Percentiles rank a stretch among this genome's conserved stretches.
Evolutionary conservation across 2,888 invertebrate genomes (phyloP).

Genomic region (Eupithecia tripunctaria): DNA sequence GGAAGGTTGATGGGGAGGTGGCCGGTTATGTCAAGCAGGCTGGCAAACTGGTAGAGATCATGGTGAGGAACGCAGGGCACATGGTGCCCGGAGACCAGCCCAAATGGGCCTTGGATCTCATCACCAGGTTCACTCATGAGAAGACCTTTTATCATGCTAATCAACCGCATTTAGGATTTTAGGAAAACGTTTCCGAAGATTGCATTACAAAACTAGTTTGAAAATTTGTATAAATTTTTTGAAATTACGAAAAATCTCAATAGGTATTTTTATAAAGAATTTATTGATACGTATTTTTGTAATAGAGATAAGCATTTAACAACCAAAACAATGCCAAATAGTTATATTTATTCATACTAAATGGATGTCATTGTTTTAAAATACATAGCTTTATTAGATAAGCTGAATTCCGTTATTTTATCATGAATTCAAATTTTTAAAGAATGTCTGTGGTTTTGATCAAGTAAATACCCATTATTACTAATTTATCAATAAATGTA

Average conservation of each 20-base stretch:
- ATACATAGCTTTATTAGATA: background rate
- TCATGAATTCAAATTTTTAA: background rate
- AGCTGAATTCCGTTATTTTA: background rate
- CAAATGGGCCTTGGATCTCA: conserved; percentile 89
- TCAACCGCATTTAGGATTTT: conserved; percentile 42
- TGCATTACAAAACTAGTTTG: background rate
- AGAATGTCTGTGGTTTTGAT: background rate
- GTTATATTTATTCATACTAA: background rate
- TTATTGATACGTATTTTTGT: background rate
- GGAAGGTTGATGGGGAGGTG: conserved; percentile 87
- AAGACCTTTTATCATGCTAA: conserved; percentile 67
- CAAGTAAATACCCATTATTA: background rate
- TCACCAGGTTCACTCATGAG: conserved; percentile 87
- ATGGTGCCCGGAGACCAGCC: conserved; percentile 93
- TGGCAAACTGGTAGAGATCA: conserved; percentile 88
- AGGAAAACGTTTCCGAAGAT: background rate
- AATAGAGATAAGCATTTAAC: background rate
- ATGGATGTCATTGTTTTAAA: background rate
- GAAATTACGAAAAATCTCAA: background rate
- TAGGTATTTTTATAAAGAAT: background rate
- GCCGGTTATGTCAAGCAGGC: conserved; percentile 91
- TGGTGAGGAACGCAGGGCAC: conserved; percentile 92
- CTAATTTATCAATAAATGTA: background rate
- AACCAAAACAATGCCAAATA: background rate
- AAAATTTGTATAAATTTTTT: background rate